These are phyloP conservation scores for Abramis brama DNA, from an alignment of 2,113 vertebrate genomes.

Conservation along the genomic window DNA sequence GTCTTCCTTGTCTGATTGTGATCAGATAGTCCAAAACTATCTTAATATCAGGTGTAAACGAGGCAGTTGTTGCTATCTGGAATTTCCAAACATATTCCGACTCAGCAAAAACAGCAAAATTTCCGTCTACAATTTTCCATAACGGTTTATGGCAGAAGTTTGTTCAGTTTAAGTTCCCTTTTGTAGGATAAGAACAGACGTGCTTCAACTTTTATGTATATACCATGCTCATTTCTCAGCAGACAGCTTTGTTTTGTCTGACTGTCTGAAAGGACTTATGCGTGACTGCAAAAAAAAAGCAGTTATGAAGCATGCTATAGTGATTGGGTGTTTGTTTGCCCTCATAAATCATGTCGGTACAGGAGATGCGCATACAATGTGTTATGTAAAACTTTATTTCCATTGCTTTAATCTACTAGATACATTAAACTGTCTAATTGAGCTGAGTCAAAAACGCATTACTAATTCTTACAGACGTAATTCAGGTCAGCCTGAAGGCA, in stretches of 20 bases:
- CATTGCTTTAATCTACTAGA: slow-evolving; percentile 10
- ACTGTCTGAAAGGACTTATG: neutral
- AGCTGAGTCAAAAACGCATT: neutral
- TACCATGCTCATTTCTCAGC: slow-evolving; percentile 6
- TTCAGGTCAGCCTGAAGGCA: neutral
- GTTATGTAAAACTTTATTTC: neutral
- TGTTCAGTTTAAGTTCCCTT: slow-evolving; percentile 26
- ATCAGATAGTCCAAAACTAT: no score
- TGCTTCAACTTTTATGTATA: slow-evolving; percentile 16
- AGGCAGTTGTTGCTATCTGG: slow-evolving; percentile 5
- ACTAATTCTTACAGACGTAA: neutral
- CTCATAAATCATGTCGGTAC: slow-evolving; percentile 35
- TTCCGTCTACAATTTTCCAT: slow-evolving; percentile 26
- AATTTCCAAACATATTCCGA: neutral
- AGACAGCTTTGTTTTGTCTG: slow-evolving; percentile 40
- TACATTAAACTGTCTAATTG: slow-evolving; percentile 18
- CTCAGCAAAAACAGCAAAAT: neutral
- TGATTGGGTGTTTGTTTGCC: neutral
- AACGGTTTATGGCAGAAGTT: slow-evolving; percentile 5
- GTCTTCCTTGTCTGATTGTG: no score
- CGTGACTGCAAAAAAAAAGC: neutral
- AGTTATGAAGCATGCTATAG: neutral
- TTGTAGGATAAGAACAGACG: slow-evolving; percentile 1
- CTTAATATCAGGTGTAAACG: no score
- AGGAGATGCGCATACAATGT: slow-evolving; percentile 16